Conservation (phyloP, 2,113 vertebrate species). For the Rhipidura dahli region DNA sequence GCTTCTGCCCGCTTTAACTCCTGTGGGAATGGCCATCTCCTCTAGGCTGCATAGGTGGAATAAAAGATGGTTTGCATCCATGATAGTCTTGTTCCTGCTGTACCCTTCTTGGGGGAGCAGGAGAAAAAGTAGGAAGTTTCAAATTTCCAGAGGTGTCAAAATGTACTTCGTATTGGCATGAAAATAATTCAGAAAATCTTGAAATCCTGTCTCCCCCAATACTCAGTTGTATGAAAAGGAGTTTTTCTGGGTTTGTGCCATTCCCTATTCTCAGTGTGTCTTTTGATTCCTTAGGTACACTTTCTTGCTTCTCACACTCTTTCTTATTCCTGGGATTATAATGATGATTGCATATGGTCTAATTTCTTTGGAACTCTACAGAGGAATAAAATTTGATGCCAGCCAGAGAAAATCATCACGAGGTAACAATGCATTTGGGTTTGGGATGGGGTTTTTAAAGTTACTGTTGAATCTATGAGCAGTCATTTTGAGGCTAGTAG, state of each 20-base stretch:
- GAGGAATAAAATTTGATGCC: slow-evolving; percentile 89
- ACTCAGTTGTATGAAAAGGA: neutral
- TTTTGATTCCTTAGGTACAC: slow-evolving; percentile 82
- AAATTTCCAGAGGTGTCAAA: neutral
- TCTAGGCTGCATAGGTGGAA: neutral
- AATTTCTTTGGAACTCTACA: slow-evolving; percentile 94
- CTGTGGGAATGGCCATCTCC: neutral
- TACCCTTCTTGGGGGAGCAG: neutral
- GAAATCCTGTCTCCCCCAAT: neutral
- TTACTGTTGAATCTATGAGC: neutral
- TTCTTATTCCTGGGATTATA: slow-evolving; percentile 91
- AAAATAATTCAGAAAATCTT: neutral
- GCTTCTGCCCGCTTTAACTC: neutral
- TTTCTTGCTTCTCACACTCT: slow-evolving; percentile 89
- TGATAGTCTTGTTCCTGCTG: neutral
- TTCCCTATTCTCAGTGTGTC: neutral
- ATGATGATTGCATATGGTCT: slow-evolving; percentile 94
- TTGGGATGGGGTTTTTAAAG: neutral
- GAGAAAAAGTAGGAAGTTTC: neutral
- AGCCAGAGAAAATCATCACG: slow-evolving; percentile 79
- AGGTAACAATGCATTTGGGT: slow-evolving; percentile 74
- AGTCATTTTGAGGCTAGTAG: neutral
- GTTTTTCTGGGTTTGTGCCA: neutral
- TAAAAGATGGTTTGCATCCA: neutral
- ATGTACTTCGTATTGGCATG: neutral